A percentile compares a stretch with the other conserved stretches of the same genome.
phyloP scores from a whole-genome alignment of 2,888 invertebrate genomes.

The Cerceris ruficornis region DNA sequence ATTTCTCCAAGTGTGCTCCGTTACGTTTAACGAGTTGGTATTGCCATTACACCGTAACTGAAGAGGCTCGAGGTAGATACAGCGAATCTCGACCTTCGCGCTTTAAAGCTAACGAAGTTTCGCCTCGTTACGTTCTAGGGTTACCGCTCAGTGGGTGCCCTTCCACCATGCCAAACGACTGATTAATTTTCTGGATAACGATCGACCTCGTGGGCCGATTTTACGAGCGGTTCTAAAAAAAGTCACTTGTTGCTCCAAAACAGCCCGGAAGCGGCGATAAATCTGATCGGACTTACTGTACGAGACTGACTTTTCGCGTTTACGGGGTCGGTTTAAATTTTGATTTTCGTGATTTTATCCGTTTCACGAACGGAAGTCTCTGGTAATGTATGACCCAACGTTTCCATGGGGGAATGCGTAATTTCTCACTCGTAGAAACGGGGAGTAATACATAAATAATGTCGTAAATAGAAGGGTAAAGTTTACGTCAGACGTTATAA shows the following conservation, averaged over 20 bases:
- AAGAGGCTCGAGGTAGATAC: slow-evolving; percentile 14
- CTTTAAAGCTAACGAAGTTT: slow-evolving; percentile 69
- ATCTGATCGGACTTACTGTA: slow-evolving; percentile 3
- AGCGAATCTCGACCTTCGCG: slow-evolving; percentile 52
- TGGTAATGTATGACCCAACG: neutral
- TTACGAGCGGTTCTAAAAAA: slow-evolving; percentile 48
- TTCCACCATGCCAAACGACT: slow-evolving; percentile 48
- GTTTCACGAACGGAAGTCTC: neutral
- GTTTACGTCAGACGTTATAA: no score
- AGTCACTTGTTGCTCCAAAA: slow-evolving; percentile 61
- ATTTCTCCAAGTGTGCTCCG: neutral
- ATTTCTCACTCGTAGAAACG: no score
- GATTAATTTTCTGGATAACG: slow-evolving; percentile 65
- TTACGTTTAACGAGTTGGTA: slow-evolving; percentile 13
- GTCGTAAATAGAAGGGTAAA: no score
- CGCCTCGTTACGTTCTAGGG: slow-evolving; percentile 66
- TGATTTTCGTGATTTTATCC: neutral
- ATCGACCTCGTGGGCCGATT: slow-evolving; percentile 50
- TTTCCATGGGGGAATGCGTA: no score
- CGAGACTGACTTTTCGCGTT: no score
- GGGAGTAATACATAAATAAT: no score
- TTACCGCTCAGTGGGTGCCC: slow-evolving; percentile 44
- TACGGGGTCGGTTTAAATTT: neutral
- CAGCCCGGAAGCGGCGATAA: neutral
- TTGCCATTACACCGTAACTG: slow-evolving; percentile 23